phyloP scores from a whole-genome alignment of 2,113 vertebrate species.

The Motacilla tschutschensis region DNA sequence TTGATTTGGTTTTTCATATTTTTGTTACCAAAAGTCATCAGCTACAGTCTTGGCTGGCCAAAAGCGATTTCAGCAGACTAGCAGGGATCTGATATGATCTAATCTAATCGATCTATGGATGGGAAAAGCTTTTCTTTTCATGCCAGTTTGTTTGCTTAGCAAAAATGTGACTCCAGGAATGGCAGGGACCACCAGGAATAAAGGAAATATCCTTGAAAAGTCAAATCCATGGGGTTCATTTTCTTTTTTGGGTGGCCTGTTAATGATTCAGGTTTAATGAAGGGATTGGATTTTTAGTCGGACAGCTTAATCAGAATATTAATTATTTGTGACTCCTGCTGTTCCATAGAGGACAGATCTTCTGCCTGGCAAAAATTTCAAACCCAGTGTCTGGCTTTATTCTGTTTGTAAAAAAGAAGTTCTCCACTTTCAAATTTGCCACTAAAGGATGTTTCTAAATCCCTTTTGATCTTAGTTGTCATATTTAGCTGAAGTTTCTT shows the following conservation, averaged over 20 bases:
- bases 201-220: conserved; percentile 36
- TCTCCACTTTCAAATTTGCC: neutral
- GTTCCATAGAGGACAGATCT: neutral
- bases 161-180: conserved; percentile 29
- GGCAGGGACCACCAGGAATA: conserved; percentile 58
- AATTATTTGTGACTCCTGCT: neutral
- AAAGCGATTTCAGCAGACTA: neutral
- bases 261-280: conserved; percentile 14
- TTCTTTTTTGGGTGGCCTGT: conserved; percentile 16
- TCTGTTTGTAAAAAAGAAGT: neutral
- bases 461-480: neutral
- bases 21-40: neutral
- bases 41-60: neutral
- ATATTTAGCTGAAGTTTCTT: neutral
- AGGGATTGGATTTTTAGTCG: neutral
- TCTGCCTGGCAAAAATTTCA: neutral
- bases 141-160: conserved; percentile 58
- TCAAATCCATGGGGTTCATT: neutral
- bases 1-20: neutral
- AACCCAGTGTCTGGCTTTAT: neutral
- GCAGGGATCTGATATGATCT: conserved; percentile 31
- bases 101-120: conserved; percentile 36
- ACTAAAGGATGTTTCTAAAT: neutral
- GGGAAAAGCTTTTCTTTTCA: conserved; percentile 52
- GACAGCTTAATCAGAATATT: conserved; percentile 1